Base-by-base conservation (phyloP, 2,888 invertebrate species). In the Polia nebulosa region DNA sequence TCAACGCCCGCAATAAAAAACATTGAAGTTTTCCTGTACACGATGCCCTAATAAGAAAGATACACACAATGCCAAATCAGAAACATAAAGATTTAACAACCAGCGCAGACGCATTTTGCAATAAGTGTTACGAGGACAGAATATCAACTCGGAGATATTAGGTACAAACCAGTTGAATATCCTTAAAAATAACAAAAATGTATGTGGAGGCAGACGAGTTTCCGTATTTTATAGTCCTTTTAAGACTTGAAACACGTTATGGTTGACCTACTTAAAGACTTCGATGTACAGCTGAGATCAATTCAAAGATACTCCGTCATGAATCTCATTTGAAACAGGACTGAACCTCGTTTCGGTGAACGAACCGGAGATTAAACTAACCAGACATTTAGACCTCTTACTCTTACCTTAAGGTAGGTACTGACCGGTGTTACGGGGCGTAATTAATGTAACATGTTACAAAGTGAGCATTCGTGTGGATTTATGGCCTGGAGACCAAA, bases 81-180 rank as follows among this genome's bases (percentile, higher is more conserved):
- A 56, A 49, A 53, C 62, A 15, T 51, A 60, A 60, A 49, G 13
- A 51, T 59, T 52, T 15, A 45, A 44, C 58, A 59, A 62, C 25
- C 60, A 29, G 13, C 57, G 58, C 65, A 45, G 8, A 22, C 51
- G 57, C 51, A 59, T 78, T 69, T 73, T 60, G 66, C 53, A 82
- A 72, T 55, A 81, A 74, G 65, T 80, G 80, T 81, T 70, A 82
- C 80, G 67, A 81, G 83, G 81, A 60, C 80, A 49, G 32, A 44
- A 34, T n/a, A n/a, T 8, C 60, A 27, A 11, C 56, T 44, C 17
- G n/a, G 22, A 36, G n/a, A 65, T 49, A 47, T 51, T 60, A n/a
- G n/a, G n/a, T n/a, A 36, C n/a, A 56, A 78, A 76, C 61, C 72
- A 41, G 76, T 67, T 69, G 61, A 29, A 56, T 63, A 74, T 76